A percentile compares a stretch with the other conserved stretches of the same genome.
Conservation (phyloP, 2,888 invertebrate genomes). For the Brachypalpus laphriformis region DNA sequence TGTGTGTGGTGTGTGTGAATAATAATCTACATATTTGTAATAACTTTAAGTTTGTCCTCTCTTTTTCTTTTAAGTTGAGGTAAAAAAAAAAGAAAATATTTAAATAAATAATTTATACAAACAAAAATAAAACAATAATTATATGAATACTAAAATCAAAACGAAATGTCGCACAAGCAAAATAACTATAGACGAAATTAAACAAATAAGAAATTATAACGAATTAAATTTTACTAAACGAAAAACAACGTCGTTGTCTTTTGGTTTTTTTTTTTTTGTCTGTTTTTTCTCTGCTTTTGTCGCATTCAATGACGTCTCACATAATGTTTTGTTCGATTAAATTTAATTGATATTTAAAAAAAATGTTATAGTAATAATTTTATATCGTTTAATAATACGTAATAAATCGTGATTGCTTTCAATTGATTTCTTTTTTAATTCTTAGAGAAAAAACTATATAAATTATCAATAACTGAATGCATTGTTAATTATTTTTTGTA, state of each 20-base stretch:
- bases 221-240: conserved; percentile 55
- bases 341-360: conserved; percentile 32
- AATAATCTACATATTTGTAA: conserved; percentile 14
- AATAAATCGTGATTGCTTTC: conserved; percentile 63
- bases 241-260: conserved; percentile 70
- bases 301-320: conserved; percentile 33
- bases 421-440: conserved; percentile 23
- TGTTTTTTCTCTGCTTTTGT: conserved; percentile 18
- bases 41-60: conserved; percentile 33
- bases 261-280: conserved; percentile 30
- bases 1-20: conserved; percentile 29
- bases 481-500: conserved; percentile 47
- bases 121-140: conserved; percentile 17
- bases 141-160: conserved; percentile 12
- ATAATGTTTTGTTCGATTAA: conserved; percentile 55
- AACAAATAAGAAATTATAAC: neutral
- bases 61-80: conserved; percentile 24
- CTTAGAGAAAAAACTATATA: conserved; percentile 39
- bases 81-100: conserved; percentile 4
- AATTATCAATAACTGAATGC: conserved; percentile 60
- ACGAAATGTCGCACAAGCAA: neutral
- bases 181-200: neutral
- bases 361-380: conserved; percentile 50
- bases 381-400: conserved; percentile 54
- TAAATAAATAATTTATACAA: conserved; percentile 49